These are phyloP conservation scores for Episyrphus balteatus DNA, from an alignment of 1,140 invertebrate genomes.

Conservation along the genomic window DNA sequence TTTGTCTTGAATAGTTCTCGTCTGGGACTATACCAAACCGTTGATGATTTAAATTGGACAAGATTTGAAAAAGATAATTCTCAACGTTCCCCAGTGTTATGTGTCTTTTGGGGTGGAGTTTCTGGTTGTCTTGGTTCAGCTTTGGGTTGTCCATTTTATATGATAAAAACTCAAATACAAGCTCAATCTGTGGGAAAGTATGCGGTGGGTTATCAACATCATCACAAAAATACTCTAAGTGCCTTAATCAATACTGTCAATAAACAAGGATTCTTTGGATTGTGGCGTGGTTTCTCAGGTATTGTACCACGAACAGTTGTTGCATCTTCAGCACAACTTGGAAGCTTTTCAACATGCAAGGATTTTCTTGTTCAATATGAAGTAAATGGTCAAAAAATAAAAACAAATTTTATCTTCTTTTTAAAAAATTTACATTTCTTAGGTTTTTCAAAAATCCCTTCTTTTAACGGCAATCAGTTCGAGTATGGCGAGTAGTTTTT, in stretches of 20 bases:
- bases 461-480: constrained; percentile 55
- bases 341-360: constrained; percentile 56
- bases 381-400: constrained; percentile 10
- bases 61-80: neutral
- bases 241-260: constrained; percentile 55
- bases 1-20: constrained; percentile 35
- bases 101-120: constrained; percentile 42
- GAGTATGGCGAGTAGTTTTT: constrained; percentile 61
- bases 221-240: constrained; percentile 49
- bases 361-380: constrained; percentile 47
- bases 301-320: constrained; percentile 63
- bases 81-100: neutral
- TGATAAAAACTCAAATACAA: constrained; percentile 64
- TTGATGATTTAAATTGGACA: constrained; percentile 19
- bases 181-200: constrained; percentile 57
- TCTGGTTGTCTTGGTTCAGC: constrained; percentile 62
- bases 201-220: constrained; percentile 76
- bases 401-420: neutral
- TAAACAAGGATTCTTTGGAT: constrained; percentile 53
- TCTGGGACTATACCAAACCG: constrained; percentile 41
- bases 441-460: constrained; percentile 42
- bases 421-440: neutral
- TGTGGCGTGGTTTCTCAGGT: constrained; percentile 61
- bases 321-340: constrained; percentile 69
- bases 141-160: constrained; percentile 69